These are phyloP conservation scores for Mormyrus hasselquistii DNA, from an alignment of 2,797 vertebrate genomes.

Conservation along the genomic window DNA sequence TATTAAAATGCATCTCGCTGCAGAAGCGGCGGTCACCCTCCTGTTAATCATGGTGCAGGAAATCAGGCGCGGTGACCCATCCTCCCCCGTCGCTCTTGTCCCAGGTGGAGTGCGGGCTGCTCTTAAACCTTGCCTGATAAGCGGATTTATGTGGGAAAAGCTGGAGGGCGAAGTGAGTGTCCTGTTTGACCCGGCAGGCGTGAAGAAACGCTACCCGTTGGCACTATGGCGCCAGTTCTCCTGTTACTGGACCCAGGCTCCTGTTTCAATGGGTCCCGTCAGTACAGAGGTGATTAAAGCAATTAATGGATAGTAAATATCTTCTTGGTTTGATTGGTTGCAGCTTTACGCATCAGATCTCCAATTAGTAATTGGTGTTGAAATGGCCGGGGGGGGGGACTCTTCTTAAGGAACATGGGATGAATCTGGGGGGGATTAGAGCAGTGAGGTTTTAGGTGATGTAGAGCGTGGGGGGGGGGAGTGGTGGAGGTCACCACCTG, in stretches of 20 bases:
- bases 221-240: neutral
- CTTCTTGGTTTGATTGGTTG: neutral
- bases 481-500: neutral
- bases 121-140: neutral
- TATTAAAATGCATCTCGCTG: neutral
- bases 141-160: neutral
- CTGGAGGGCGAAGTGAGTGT: neutral
- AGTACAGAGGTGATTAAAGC: neutral
- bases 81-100: neutral
- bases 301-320: neutral
- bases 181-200: neutral
- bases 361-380: neutral
- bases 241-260: neutral
- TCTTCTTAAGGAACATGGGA: neutral
- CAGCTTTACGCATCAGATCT: neutral
- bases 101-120: neutral
- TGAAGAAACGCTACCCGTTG: neutral
- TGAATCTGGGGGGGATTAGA: neutral
- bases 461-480: neutral
- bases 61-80: neutral
- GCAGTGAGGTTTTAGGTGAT: neutral
- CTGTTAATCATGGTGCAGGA: neutral
- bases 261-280: neutral
- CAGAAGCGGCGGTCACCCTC: neutral
- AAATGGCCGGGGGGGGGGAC: neutral